Percentiles rank a stretch among this genome's conserved stretches.
Evolutionary conservation across 2,113 vertebrate species (phyloP).

Genomic region (Rhegmatorhina hoffmannsi): DNA sequence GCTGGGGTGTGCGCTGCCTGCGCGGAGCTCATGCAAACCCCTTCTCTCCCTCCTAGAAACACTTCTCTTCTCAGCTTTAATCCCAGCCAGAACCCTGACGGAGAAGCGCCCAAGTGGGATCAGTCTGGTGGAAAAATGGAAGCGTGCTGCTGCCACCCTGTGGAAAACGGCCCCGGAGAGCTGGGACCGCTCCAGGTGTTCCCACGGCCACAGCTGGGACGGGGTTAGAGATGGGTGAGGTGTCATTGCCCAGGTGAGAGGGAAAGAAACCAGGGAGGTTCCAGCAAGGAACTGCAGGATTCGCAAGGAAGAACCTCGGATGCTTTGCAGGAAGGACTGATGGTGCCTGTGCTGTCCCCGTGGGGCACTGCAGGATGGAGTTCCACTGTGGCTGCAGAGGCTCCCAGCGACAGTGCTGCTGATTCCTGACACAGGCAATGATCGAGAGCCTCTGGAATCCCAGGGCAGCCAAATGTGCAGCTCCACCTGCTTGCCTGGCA

Average conservation of each 20-base stretch:
- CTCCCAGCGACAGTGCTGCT: not conserved
- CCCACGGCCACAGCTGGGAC: not conserved
- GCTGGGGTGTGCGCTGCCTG: not conserved
- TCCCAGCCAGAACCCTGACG: not conserved
- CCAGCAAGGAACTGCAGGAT: not conserved
- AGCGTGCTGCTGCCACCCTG: conserved; percentile 52
- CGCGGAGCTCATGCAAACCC: not conserved
- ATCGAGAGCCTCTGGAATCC: not conserved
- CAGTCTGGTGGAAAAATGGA: not conserved
- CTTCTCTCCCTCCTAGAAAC: not conserved
- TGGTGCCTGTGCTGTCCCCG: not conserved
- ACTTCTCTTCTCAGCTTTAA: conserved; percentile 2
- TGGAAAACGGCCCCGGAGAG: not conserved
- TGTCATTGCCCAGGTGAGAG: not conserved
- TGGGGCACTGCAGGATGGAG: not conserved
- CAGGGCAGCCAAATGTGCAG: not conserved
- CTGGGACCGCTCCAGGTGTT: not conserved
- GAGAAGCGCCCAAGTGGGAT: not conserved
- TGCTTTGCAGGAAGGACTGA: not conserved
- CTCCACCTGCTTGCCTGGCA: not conserved
- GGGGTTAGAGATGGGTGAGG: not conserved
- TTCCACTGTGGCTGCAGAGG: not conserved
- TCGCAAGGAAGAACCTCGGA: not conserved
- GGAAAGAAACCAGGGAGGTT: not conserved
- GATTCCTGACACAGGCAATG: not conserved